A percentile compares a stretch with the other conserved stretches of the same genome.
Conservation (phyloP, 2,888 invertebrate genomes). For the Micropterix aruncella region DNA sequence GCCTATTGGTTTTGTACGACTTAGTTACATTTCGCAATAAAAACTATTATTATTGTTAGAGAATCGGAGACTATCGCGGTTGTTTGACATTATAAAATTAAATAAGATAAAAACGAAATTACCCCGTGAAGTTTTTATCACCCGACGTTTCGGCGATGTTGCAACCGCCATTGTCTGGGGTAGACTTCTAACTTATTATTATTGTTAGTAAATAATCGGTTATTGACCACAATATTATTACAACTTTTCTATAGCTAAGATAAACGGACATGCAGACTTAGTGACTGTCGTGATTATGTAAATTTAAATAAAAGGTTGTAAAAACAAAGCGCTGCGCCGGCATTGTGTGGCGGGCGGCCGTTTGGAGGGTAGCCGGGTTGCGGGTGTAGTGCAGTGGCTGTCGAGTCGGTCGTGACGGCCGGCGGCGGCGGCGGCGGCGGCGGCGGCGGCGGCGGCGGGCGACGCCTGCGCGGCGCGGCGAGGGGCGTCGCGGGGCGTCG, state of each 20-base stretch:
- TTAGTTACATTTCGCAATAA: no score
- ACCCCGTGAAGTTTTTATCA: no score
- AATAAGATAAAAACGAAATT: no score
- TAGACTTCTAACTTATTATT: no score
- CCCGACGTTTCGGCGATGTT: no score
- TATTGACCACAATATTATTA: neutral
- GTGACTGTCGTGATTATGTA: conserved; percentile 9
- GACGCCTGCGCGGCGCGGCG: conserved; percentile 19
- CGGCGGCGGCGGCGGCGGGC: conserved; percentile 13
- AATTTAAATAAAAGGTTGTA: conserved; percentile 10
- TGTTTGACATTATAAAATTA: no score
- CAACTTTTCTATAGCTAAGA: neutral
- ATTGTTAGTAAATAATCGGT: no score
- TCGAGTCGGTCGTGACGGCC: conserved; percentile 13
- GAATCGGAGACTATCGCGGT: no score
- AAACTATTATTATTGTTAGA: no score
- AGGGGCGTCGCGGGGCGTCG: conserved; percentile 33
- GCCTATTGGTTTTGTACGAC: no score
- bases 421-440: conserved; percentile 15
- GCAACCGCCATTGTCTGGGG: no score
- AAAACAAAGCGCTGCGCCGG: conserved; percentile 34
- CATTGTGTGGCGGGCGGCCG: conserved; percentile 40
- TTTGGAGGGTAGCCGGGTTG: conserved; percentile 31
- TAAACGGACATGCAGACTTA: neutral
- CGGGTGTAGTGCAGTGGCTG: conserved; percentile 23